Base-by-base conservation (phyloP, 1,140 invertebrate genomes). In the Himalopsyche phryganea region DNA sequence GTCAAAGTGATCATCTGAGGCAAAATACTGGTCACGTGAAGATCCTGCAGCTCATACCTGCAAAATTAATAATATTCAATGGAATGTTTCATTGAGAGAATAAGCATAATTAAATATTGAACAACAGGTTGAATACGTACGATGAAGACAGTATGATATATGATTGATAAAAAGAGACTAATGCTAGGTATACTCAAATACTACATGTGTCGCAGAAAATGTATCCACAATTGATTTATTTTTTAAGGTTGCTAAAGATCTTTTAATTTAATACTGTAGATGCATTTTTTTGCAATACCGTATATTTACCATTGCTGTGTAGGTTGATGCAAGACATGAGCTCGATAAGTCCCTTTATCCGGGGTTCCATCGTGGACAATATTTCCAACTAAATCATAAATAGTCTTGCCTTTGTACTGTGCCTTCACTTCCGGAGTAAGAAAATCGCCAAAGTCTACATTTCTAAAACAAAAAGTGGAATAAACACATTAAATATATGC, bases 1-100 rank as follows among this genome's bases (percentile, higher is more conserved):
- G 96, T 98, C 5, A 99, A 79, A 0, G 98, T 98, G 58, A 99
- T 98, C 95, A 99, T 99, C 74, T 98, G 96, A 2, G 97, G 96
- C 15, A 99, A 79, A 69, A 99, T 98, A 72, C 96, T 94, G 2
- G 89, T 96, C 0, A 99, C 96, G 71, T 99, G 97, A 23, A 99
- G 81, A 85, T 99, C 97, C 80, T 99, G 97, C 82, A 99, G 85
- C 79, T 99, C 97, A 71, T 96, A 89, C 76, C 75, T 78, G 59
- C 50, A 60, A 66, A 45, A 51, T 51, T 9, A 44, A 47, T 28
- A 48, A 48, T 5, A 55, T 23, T 20, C 1, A n/a, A n/a, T n/a
- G n/a, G n/a, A n/a, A n/a, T n/a, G n/a, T n/a, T n/a, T n/a, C n/a
- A n/a, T n/a, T n/a, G n/a, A n/a, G n/a, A n/a, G n/a, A n/a, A n/a